A percentile compares a stretch with the other conserved stretches of the same genome.
These are phyloP conservation scores for Anaspis maculata DNA, from an alignment of 2,888 invertebrate species.

Conservation along the genomic window DNA sequence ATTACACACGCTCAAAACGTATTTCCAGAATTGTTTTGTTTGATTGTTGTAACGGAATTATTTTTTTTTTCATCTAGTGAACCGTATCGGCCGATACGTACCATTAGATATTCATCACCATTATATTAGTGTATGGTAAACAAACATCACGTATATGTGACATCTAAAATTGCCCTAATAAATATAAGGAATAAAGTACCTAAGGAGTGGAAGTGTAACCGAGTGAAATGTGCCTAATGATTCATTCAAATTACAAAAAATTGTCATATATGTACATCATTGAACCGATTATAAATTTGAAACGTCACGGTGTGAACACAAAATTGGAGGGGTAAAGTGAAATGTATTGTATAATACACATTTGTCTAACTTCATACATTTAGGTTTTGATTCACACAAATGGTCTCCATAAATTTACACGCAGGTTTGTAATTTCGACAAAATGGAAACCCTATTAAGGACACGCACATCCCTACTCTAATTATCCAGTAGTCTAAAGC, in stretches of 20 bases:
- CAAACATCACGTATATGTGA: too few relatives aligned
- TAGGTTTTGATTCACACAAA: slow-evolving; percentile 18
- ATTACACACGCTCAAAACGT: too few relatives aligned
- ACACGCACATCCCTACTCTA: too few relatives aligned
- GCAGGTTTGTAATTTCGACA: slow-evolving; percentile 12
- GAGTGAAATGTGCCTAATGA: slow-evolving; percentile 11
- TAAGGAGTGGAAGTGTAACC: not conserved
- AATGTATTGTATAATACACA: slow-evolving; percentile 24
- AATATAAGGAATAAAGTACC: too few relatives aligned
- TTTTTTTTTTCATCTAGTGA: too few relatives aligned
- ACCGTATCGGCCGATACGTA: too few relatives aligned
- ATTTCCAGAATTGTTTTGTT: too few relatives aligned
- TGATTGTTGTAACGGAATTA: too few relatives aligned
- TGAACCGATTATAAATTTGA: slow-evolving; percentile 23
- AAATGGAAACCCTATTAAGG: slow-evolving; percentile 18
- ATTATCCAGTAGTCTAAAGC: too few relatives aligned
- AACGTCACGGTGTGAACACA: slow-evolving; percentile 18
- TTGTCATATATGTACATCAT: slow-evolving; percentile 23
- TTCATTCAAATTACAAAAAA: slow-evolving; percentile 23
- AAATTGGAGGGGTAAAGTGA: slow-evolving; percentile 22
- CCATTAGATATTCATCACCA: too few relatives aligned
- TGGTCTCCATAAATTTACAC: slow-evolving; percentile 17
- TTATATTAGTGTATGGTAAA: too few relatives aligned
- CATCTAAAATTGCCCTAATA: too few relatives aligned
- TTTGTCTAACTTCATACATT: slow-evolving; percentile 19